phyloP scores from a whole-genome alignment of 1,140 invertebrate genomes.

The Drosophila nigrodunni region DNA sequence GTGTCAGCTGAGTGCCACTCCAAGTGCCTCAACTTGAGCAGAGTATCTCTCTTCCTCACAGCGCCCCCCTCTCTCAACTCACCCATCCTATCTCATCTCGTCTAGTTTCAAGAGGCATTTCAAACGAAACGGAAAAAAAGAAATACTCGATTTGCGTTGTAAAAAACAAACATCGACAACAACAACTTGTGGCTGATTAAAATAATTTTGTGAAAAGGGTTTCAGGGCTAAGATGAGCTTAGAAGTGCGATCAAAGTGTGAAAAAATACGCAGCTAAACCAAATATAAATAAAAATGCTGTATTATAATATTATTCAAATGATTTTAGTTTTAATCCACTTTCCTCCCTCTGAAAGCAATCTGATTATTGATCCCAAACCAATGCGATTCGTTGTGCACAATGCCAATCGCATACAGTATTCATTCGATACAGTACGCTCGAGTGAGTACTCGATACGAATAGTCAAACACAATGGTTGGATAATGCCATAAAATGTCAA shows the following conservation, averaged over 20 bases:
- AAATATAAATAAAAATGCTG: background rate
- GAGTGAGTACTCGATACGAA: background rate
- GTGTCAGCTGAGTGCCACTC: constrained; percentile 81
- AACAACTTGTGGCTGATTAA: constrained; percentile 29
- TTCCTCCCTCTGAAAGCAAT: background rate
- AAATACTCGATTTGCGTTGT: constrained; percentile 8
- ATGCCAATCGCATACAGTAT: constrained; percentile 1
- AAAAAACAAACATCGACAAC: constrained; percentile 25
- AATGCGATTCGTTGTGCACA: constrained; percentile 50
- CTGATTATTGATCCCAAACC: constrained; percentile 17
- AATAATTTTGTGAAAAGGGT: constrained; percentile 36
- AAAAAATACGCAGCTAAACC: background rate
- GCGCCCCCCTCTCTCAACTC: background rate
- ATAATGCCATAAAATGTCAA: constrained; percentile 71
- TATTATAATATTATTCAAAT: background rate
- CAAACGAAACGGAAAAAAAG: background rate
- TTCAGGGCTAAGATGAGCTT: constrained; percentile 42
- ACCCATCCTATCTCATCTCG: too few species aligned
- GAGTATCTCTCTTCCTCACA: background rate
- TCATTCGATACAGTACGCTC: constrained; percentile 22
- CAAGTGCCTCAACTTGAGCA: constrained; percentile 20
- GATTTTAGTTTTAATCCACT: background rate
- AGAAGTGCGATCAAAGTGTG: constrained; percentile 21
- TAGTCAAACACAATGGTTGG: constrained; percentile 26
- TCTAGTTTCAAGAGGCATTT: constrained; percentile 29